A percentile compares a stretch with the other conserved stretches of the same genome.
Evolutionary conservation across 2,888 invertebrate species (phyloP).

Genomic region (Antheraea assamensis): DNA sequence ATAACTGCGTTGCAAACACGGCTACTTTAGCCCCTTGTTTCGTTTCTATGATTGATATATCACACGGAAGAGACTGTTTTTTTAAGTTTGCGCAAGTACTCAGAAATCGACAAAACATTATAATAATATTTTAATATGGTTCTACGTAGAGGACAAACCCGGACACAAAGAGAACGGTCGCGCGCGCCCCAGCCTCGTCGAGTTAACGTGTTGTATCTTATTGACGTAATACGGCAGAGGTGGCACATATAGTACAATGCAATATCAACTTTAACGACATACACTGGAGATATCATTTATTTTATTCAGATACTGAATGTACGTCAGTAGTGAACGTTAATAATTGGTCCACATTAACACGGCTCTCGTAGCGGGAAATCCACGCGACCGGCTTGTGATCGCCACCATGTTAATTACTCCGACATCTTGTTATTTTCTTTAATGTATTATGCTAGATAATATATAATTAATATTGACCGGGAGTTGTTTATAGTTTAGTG

Average conservation of each 20-base stretch:
- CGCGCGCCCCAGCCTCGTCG: slow-evolving; percentile 70
- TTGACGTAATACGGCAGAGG: slow-evolving; percentile 78
- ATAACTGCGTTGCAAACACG: slow-evolving; percentile 54
- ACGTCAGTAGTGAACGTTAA: slow-evolving; percentile 75
- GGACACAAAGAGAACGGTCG: slow-evolving; percentile 72
- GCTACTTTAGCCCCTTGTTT: slow-evolving; percentile 45
- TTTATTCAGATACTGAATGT: slow-evolving; percentile 46
- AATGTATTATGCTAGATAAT: slow-evolving; percentile 42
- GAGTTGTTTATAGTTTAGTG: neutral
- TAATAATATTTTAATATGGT: slow-evolving; percentile 38
- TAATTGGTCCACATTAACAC: slow-evolving; percentile 78
- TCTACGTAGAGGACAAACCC: slow-evolving; percentile 65
- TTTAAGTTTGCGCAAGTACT: slow-evolving; percentile 32
- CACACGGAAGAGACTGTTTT: slow-evolving; percentile 45
- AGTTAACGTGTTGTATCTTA: slow-evolving; percentile 77
- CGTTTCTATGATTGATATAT: slow-evolving; percentile 40
- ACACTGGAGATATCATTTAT: slow-evolving; percentile 51
- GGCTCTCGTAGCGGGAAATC: slow-evolving; percentile 78
- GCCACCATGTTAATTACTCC: slow-evolving; percentile 70
- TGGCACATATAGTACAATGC: slow-evolving; percentile 53
- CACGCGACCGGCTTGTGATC: slow-evolving; percentile 78
- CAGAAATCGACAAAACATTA: slow-evolving; percentile 41
- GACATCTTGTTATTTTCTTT: slow-evolving; percentile 63
- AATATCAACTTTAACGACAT: slow-evolving; percentile 64
- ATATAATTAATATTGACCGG: slow-evolving; percentile 44